Evolutionary conservation across 2,888 invertebrate genomes (phyloP), one percentile per base, ranked within the genome.

Genomic region (Chrysodeixis includens): DNA sequence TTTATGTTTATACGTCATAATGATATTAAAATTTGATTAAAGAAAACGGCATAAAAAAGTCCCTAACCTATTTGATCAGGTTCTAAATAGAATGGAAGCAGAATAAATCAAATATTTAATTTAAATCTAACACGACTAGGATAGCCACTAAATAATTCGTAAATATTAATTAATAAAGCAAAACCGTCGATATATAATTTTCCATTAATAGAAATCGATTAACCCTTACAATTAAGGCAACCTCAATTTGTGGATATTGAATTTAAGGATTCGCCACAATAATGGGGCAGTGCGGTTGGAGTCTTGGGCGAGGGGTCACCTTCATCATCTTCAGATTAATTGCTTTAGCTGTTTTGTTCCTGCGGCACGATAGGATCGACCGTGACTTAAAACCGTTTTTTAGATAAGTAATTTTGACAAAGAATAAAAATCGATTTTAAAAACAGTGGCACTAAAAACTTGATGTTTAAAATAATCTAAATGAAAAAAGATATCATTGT

Each of bases 241-340:
- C 18, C 51, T 59, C 59, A 53, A 53, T 56, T 69, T 59, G 14
- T 35, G 61, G 59, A 76, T 75, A 75, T 71, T 71, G 58, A 65
- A 75, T 72, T 70, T 59, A 62, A 62, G 62, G 76, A 65, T 75
- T 53, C n/a, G 18, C 16, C 16, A 26, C 46, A 58, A n/a, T n/a
- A n/a, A 58, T 66, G 30, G 44, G 44, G 51, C 51, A 20, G 54
- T 56, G 12, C 12, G 40, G 20, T 66, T 62, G 62, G 71, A 66
- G 62, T 62, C 59, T 66, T 71, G 56, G n/a, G 59, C 73, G 76
- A 76, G 51, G 66, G 16, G 49, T 1, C 26, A 26, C 49, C n/a
- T 49, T 10, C 40, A 61, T 71, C 3, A 51, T 2, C 6, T 56
- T 16, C 58, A 40, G 52, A 57, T 20, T 60, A 14, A 56, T 58